Evolutionary conservation across 1,140 invertebrate species (phyloP), one percentile per base, ranked within the genome.

Genomic region (Notospermus geniculatus): DNA sequence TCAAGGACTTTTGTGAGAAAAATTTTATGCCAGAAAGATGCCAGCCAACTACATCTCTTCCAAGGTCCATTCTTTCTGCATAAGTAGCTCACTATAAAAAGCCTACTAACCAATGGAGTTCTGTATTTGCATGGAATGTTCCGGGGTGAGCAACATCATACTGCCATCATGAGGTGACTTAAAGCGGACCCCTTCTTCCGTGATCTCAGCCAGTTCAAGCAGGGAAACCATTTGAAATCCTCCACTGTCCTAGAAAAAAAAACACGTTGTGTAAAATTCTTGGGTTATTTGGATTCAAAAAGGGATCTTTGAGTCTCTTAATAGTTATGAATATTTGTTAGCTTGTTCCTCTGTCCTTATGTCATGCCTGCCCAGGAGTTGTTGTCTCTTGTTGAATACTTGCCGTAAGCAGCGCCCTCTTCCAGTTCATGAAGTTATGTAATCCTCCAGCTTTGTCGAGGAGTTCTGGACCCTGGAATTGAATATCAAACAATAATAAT

Each of bases 141-240:
- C 96, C 23, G 96, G 97, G 23, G 93, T 95, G 23, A 99, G 79
- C 88, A 97, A 63, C 77, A 85, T 85, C 56, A 75, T 71, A 36
- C 71, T 76, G 76, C 85, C 87, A 82, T 96, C 90, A 83, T 95
- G 97, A 1, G 96, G 93, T 53, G 93, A 95, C 72, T 87, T 85
- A 80, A 99, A 99, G 74, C 91, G 89, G 0, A 99, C 97, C 11
- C 80, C 97, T 80, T 96, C 88, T 83, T 99, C 97, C 60, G 91
- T 94, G 27, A 99, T 93, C 83, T 95, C 87, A 29, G 94, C 92
- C 62, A 99, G 83, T 81, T 97, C 89, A 39, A 95, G 79, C 30
- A 99, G 81, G 0, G 96, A 98, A 1, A 99, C 96, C 96, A 99
- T 99, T 86, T 99, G 95, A 82, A 98, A 98, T 2, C 95, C 95